Evolutionary conservation across 2,797 vertebrate species (phyloP).

Genomic region (Tapirus indicus): DNA sequence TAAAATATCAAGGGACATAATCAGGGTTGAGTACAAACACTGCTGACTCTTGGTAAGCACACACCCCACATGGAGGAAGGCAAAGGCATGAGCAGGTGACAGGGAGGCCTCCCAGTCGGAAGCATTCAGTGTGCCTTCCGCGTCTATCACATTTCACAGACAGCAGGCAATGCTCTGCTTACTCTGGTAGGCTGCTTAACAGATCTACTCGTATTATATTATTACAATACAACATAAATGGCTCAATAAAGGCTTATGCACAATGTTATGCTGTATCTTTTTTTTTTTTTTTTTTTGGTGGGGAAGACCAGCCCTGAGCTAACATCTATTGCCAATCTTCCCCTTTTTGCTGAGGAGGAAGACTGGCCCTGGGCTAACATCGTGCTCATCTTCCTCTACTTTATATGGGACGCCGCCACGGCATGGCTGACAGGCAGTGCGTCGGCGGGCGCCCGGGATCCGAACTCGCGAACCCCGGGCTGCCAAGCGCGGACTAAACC

Average conservation of each 20-base stretch:
- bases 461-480: too few species aligned
- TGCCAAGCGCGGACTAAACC: too few species aligned
- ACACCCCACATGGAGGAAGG: background rate
- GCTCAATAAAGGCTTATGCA: background rate
- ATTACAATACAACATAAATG: background rate
- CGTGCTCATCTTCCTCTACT: too few species aligned
- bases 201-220: background rate
- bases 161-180: background rate
- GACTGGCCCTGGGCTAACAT: too few species aligned
- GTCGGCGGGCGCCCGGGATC: too few species aligned
- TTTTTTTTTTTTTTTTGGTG: too few species aligned
- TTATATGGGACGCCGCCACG: too few species aligned
- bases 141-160: background rate
- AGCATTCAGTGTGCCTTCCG: background rate
- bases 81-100: background rate
- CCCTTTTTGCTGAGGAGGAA: too few species aligned
- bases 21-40: background rate
- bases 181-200: background rate
- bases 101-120: too few species aligned
- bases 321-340: too few species aligned
- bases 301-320: too few species aligned
- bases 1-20: slow-evolving; percentile 27
- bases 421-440: too few species aligned
- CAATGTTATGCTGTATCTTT: background rate
- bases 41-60: background rate